phyloP scores from a whole-genome alignment of 2,888 invertebrate genomes.

The Amorpha juglandis region DNA sequence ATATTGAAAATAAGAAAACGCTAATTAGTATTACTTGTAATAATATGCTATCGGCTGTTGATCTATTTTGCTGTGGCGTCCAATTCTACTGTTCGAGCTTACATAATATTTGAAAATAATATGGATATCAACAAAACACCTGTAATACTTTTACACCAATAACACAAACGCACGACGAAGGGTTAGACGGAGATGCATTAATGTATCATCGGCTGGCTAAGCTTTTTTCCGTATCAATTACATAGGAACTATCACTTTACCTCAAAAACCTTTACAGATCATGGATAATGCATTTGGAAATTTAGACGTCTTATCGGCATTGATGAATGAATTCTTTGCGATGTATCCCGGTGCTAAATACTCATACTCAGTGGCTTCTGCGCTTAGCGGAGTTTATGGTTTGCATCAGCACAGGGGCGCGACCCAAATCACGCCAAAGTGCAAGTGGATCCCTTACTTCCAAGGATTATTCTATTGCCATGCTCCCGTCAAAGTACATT shows the following conservation, averaged over 20 bases:
- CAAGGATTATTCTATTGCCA: constrained; percentile 73
- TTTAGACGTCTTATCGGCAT: constrained; percentile 57
- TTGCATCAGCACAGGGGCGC: constrained; percentile 59
- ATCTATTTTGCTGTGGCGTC: not conserved
- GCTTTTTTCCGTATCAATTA: not conserved
- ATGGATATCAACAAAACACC: not conserved
- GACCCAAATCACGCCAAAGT: constrained; percentile 49
- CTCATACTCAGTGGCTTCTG: constrained; percentile 70
- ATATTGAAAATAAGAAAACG: too few species aligned
- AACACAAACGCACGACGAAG: too few species aligned
- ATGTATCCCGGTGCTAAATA: constrained; percentile 65
- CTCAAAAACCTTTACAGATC: constrained; percentile 53
- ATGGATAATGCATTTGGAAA: constrained; percentile 70
- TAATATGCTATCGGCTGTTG: too few species aligned
- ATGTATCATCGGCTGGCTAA: too few species aligned
- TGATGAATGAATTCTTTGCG: constrained; percentile 74
- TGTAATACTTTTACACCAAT: too few species aligned
- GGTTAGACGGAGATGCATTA: too few species aligned
- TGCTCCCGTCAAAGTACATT: constrained; percentile 65
- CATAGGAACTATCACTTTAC: constrained; percentile 7
- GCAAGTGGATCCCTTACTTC: constrained; percentile 75
- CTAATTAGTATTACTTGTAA: too few species aligned
- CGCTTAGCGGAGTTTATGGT: constrained; percentile 60
- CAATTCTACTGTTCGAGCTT: too few species aligned
- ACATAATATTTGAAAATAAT: not conserved